A percentile compares a stretch with the other conserved stretches of the same genome.
Evolutionary conservation across 2,113 vertebrate genomes (phyloP).

Genomic region (Phalacrocorax aristotelis): DNA sequence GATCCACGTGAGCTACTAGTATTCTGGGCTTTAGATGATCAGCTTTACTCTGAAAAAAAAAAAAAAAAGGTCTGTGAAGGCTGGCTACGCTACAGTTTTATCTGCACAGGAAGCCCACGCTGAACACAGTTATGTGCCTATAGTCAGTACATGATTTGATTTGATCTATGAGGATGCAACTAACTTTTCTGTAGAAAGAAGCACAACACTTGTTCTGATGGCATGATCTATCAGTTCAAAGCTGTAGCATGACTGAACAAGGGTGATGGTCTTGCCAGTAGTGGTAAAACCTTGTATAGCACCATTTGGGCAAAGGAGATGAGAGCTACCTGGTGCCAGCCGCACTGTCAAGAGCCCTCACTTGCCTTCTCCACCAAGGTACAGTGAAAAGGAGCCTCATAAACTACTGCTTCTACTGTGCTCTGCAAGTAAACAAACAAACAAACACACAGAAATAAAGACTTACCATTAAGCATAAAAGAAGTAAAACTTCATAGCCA

Average conservation of each 20-base stretch:
- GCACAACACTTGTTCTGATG: background rate
- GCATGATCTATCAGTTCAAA: background rate
- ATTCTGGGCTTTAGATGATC: background rate
- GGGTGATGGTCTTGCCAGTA: background rate
- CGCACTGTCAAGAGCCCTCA: background rate
- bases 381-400: background rate
- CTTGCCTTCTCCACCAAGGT: background rate
- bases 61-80: background rate
- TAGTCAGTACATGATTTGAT: background rate
- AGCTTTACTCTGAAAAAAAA: background rate
- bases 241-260: background rate
- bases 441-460: background rate
- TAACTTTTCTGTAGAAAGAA: background rate
- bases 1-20: background rate
- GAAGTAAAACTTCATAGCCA: background rate
- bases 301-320: background rate
- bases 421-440: background rate
- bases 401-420: background rate
- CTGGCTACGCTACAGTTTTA: background rate
- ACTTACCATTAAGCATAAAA: background rate
- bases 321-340: background rate
- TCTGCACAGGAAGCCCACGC: background rate
- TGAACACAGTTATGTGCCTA: background rate
- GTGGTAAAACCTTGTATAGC: background rate
- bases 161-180: background rate